These are phyloP conservation scores for Coelinius sp. DNA, from an alignment of 2,888 invertebrate species.

Conservation along the genomic window DNA sequence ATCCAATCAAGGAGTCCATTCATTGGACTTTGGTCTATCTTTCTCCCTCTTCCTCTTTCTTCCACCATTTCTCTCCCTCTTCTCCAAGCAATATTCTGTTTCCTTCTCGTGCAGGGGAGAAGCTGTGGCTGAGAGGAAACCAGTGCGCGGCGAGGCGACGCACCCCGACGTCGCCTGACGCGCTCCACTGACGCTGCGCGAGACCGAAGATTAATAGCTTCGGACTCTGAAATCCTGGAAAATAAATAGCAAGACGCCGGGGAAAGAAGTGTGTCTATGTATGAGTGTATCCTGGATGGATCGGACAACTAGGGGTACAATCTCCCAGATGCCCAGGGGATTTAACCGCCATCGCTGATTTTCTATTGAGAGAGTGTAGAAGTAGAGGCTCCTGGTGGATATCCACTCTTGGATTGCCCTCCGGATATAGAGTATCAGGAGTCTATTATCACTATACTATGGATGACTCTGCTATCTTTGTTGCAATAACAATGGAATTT, in stretches of 20 bases:
- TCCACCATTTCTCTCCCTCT: slow-evolving; percentile 30
- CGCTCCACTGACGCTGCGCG: slow-evolving; percentile 67
- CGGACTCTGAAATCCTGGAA: slow-evolving; percentile 70
- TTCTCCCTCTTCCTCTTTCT: slow-evolving; percentile 6
- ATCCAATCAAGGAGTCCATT: slow-evolving; percentile 68
- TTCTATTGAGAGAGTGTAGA: no score
- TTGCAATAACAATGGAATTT: no score
- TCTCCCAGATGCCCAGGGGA: slow-evolving; percentile 52
- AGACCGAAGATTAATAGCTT: slow-evolving; percentile 68
- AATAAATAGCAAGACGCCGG: slow-evolving; percentile 68
- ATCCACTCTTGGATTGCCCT: background rate
- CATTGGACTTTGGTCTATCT: slow-evolving; percentile 48
- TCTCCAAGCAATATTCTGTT: slow-evolving; percentile 19
- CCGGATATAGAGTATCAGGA: slow-evolving; percentile 51
- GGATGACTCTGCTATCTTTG: no score
- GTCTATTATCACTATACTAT: slow-evolving; percentile 56
- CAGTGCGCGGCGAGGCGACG: slow-evolving; percentile 56
- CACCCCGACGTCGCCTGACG: slow-evolving; percentile 68
- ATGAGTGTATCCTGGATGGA: slow-evolving; percentile 13
- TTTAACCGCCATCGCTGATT: slow-evolving; percentile 43
- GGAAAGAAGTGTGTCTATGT: slow-evolving; percentile 29
- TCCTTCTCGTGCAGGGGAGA: slow-evolving; percentile 10
- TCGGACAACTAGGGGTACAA: slow-evolving; percentile 20
- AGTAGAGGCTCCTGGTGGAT: slow-evolving; percentile 38
- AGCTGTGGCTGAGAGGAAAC: slow-evolving; percentile 47